These are phyloP conservation scores for Dendrolimus houi DNA, from an alignment of 2,888 invertebrate species.

Conservation along the genomic window DNA sequence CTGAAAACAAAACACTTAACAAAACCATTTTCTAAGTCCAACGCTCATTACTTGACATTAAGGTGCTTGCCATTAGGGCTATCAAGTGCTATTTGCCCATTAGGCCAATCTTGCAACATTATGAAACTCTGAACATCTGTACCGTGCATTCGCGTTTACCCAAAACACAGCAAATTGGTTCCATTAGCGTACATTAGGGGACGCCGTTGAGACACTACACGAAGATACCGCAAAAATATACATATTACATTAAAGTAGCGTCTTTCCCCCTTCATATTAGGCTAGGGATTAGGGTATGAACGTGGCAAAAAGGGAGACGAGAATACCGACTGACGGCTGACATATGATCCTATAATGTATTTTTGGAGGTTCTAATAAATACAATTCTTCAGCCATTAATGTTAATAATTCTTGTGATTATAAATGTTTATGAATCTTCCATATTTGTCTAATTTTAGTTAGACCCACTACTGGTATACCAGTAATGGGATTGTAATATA, in stretches of 20 bases:
- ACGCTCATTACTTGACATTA: too few relatives aligned
- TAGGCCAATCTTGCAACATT: background rate
- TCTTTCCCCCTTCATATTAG: slow-evolving; percentile 5
- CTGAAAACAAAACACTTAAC: background rate
- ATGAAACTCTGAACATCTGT: slow-evolving; percentile 1
- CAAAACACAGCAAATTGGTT: slow-evolving; percentile 52
- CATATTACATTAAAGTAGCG: slow-evolving; percentile 11
- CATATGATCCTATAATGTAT: background rate
- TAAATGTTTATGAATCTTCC: too few relatives aligned
- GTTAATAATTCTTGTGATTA: too few relatives aligned
- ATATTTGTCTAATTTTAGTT: too few relatives aligned
- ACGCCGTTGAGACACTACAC: slow-evolving; percentile 3
- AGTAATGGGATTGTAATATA: too few relatives aligned
- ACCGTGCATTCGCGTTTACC: slow-evolving; percentile 21
- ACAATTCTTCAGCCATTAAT: too few relatives aligned
- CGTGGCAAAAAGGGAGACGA: background rate
- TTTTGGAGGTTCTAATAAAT: background rate
- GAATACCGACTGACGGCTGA: background rate
- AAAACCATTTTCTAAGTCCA: background rate
- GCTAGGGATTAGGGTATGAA: background rate
- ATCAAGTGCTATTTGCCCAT: background rate
- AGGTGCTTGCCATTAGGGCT: too few relatives aligned
- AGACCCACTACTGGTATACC: too few relatives aligned
- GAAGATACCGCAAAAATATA: slow-evolving; percentile 9
- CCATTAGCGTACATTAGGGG: slow-evolving; percentile 51